Percentiles rank a stretch among this genome's conserved stretches.
These are phyloP conservation scores for Hydrolagus colliei DNA, from an alignment of 2,797 vertebrate species.

Conservation along the genomic window DNA sequence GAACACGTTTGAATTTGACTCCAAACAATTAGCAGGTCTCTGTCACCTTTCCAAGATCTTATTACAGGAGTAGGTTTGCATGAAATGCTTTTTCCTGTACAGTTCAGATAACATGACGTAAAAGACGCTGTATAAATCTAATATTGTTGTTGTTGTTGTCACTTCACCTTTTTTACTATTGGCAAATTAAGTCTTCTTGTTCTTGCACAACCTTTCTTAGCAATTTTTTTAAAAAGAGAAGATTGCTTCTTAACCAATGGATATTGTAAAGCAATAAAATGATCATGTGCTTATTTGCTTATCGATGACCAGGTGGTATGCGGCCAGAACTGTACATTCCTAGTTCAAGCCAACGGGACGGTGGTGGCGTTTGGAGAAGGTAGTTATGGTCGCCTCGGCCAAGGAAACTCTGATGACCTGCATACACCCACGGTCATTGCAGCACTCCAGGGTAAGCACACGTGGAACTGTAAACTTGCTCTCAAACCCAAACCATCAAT, in stretches of 20 bases:
- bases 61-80: too few relatives aligned
- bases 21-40: too few relatives aligned
- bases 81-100: background rate
- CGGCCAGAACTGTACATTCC: conserved; percentile 71
- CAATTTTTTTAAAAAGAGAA: background rate
- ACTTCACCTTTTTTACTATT: too few relatives aligned
- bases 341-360: conserved; percentile 65
- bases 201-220: too few relatives aligned
- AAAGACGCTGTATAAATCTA: background rate
- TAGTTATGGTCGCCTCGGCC: conserved; percentile 68
- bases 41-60: too few relatives aligned
- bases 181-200: too few relatives aligned
- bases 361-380: conserved; percentile 69
- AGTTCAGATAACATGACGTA: too few relatives aligned
- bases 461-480: background rate
- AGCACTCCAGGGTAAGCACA: conserved; percentile 61
- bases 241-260: background rate
- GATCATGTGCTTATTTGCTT: background rate
- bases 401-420: conserved; percentile 71
- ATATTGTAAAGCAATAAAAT: background rate
- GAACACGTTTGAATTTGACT: too few relatives aligned
- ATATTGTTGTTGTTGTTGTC: background rate
- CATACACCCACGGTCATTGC: conserved; percentile 66
- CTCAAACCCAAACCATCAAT: background rate
- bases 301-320: conserved; percentile 58